Base-by-base conservation (phyloP, 2,113 vertebrate genomes). In the Tachuris rubrigastra region DNA sequence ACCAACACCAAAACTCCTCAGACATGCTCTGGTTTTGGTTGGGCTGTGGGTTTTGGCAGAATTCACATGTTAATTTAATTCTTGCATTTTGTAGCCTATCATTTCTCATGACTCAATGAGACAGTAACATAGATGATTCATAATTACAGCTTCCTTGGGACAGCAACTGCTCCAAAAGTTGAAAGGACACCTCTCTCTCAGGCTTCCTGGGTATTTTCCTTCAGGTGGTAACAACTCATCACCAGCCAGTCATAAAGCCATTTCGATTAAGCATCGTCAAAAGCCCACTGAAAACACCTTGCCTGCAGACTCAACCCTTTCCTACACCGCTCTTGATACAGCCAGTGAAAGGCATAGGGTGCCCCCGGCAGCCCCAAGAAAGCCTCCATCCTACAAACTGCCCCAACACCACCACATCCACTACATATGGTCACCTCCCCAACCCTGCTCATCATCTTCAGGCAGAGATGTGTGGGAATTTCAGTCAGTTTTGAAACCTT, bases 31-130 rank as follows among this genome's bases (percentile, higher is more conserved):
- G 6, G 16, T 80, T 88, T 87, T 82, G 52, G 50, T 35, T 79
- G 35, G 37, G 37, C 52, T 49, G 74, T 31, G 55, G 16, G 21
- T 87, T 87, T 89, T 91, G 87, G 91, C 77, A 91, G 41, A 59
- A 72, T 65, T 78, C 19, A 33, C 46, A 60, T 35, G 41, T 75
- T 79, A 90, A 86, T 77, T 96, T 67, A 84, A 94, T 93, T 80
- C 66, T 67, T 87, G 30, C 68, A 37, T 78, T 93, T 90, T 86
- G 87, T 92, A 72, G 66, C 92, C 59, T 92, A 77, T 93, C 30
- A 58, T 94, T 90, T 93, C 53, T 82, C 74, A 82, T 96, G 93
- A 90, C 30, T 97, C 90, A 90, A 44, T 2, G 24, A 67, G 79
- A 91, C 42, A 23, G 52, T 35, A 89, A 82, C 50, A 28, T 35